Percentiles rank a stretch among this genome's conserved stretches.
These are phyloP conservation scores for Hoplias malabaricus DNA, from an alignment of 2,113 vertebrate genomes.

Conservation along the genomic window DNA sequence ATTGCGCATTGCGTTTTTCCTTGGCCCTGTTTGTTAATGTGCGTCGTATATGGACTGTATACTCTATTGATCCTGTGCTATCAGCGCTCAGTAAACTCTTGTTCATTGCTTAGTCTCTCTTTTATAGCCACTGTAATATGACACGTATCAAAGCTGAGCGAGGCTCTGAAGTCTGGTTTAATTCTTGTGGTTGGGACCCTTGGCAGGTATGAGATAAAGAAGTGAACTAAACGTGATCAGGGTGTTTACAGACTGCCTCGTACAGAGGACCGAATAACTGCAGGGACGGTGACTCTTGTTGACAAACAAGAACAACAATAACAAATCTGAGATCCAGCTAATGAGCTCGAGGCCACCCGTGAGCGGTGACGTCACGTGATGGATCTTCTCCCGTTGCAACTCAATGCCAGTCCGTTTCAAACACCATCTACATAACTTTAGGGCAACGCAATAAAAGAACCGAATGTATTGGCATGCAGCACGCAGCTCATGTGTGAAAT, in stretches of 20 bases:
- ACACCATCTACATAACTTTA: constrained; percentile 45
- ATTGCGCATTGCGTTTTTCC: background rate
- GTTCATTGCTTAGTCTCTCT: background rate
- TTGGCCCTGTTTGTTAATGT: background rate
- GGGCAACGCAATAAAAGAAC: constrained; percentile 51
- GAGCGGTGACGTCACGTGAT: constrained; percentile 19
- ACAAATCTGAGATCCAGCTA: background rate
- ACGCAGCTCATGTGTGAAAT: constrained; percentile 62
- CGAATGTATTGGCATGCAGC: constrained; percentile 50
- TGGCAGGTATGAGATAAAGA: background rate
- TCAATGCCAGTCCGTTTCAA: constrained; percentile 32
- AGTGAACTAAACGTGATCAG: background rate
- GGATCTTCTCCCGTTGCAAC: constrained; percentile 5
- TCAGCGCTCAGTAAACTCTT: background rate
- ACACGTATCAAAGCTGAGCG: background rate
- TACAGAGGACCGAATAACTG: background rate
- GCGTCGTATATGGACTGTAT: background rate
- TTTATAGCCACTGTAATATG: background rate
- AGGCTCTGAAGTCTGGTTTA: background rate
- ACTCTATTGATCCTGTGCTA: background rate
- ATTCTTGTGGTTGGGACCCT: background rate
- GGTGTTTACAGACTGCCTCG: background rate
- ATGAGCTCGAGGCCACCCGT: constrained; percentile 29
- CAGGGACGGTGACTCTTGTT: constrained; percentile 5
- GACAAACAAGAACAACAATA: constrained; percentile 12